phyloP scores from a whole-genome alignment of 2,888 invertebrate species.

The Hedychridium roseum region DNA sequence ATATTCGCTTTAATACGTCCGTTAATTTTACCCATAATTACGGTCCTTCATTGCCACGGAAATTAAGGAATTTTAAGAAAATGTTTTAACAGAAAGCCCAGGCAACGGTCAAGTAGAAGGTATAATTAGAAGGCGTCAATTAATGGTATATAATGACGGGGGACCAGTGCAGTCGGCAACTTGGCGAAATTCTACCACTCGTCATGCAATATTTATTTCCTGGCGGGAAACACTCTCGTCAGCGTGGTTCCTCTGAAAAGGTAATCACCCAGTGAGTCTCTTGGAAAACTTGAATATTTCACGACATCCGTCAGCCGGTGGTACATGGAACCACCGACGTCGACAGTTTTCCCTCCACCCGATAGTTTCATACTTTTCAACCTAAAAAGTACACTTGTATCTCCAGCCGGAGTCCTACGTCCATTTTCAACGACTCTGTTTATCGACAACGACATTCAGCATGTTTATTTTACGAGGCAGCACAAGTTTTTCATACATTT shows the following conservation, averaged over 20 bases:
- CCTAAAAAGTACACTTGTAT: conserved; percentile 18
- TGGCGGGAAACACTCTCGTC: neutral
- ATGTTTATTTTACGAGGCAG: too few relatives aligned
- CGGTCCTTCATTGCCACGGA: too few relatives aligned
- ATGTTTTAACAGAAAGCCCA: too few relatives aligned
- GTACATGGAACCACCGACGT: too few relatives aligned
- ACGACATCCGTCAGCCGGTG: neutral
- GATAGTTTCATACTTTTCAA: conserved; percentile 20
- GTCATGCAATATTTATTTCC: neutral
- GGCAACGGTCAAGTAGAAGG: neutral
- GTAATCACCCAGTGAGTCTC: conserved; percentile 4
- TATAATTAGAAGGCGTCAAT: neutral
- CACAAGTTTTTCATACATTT: too few relatives aligned
- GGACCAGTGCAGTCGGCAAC: neutral
- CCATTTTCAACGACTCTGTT: conserved; percentile 18
- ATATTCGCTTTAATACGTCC: too few relatives aligned
- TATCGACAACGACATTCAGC: too few relatives aligned
- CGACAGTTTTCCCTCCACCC: too few relatives aligned
- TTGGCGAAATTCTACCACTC: neutral
- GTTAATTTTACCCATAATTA: too few relatives aligned
- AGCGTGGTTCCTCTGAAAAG: conserved; percentile 3
- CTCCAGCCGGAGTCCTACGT: conserved; percentile 20
- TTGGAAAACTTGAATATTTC: conserved; percentile 2
- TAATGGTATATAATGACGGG: neutral
- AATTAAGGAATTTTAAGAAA: too few relatives aligned